Evolutionary conservation across 2,113 vertebrate genomes (phyloP).

Genomic region (Athene noctua): DNA sequence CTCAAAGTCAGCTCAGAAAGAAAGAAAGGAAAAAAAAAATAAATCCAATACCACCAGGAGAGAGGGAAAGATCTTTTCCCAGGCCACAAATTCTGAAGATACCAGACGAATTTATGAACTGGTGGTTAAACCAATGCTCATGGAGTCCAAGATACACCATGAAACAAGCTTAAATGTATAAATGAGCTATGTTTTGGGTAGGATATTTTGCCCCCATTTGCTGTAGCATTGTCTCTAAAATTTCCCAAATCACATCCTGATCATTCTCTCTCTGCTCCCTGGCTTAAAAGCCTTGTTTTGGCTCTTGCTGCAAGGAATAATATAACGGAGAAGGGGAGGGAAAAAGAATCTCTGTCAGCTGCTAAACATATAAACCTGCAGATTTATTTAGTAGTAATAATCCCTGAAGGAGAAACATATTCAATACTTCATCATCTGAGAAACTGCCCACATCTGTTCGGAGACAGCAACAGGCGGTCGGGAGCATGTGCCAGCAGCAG

Average conservation of each 20-base stretch:
- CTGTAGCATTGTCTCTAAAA: background rate
- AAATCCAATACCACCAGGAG: conserved; percentile 27
- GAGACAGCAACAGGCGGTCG: conserved; percentile 27
- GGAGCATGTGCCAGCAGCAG: conserved; percentile 39
- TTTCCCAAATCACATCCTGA: conserved; percentile 25
- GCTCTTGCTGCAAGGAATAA: conserved; percentile 23
- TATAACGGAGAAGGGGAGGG: background rate
- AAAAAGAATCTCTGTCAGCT: conserved; percentile 58
- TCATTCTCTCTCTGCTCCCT: background rate
- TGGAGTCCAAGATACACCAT: conserved; percentile 12
- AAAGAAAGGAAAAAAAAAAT: background rate
- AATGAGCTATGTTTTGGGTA: conserved; percentile 25
- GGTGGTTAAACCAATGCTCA: conserved; percentile 10
- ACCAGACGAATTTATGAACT: conserved; percentile 61
- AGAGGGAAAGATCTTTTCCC: conserved; percentile 39
- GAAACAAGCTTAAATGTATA: background rate
- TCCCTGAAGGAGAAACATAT: conserved; percentile 67
- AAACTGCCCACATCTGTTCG: conserved; percentile 68
- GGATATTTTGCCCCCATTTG: conserved; percentile 28
- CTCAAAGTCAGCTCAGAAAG: background rate
- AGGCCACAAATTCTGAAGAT: conserved; percentile 48
- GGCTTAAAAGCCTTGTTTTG: conserved; percentile 40
- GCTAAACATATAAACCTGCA: conserved; percentile 69
- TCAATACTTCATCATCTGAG: conserved; percentile 61
- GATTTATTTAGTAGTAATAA: conserved; percentile 64